Base-by-base conservation (phyloP, 2,113 vertebrate genomes). In the Colinus virginianus region DNA sequence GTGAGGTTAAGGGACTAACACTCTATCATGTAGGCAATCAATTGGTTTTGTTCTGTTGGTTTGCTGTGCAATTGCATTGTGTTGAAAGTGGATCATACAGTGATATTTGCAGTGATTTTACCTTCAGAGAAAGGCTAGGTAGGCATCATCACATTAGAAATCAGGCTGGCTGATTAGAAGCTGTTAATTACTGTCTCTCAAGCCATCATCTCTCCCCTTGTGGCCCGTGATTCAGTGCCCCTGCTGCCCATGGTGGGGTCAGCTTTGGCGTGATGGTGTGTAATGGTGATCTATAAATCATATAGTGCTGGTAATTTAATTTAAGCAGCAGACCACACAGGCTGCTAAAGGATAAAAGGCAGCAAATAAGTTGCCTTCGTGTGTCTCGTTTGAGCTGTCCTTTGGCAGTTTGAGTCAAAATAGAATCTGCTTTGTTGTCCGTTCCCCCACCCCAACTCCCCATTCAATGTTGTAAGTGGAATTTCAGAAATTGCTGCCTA, bases 81-180 rank as follows among this genome's bases (percentile, higher is more conserved):
- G 6, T 28, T 30, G 59, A 23, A 78, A 87, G 56, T 26, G 19
- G 11, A 20, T 21, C 28, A 3, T 32, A 28, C 3, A 32, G 23
- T 1, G 1, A 38, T 71, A 30, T 10, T 84, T 7, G 40, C 49
- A 7, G 16, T 6, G 36, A 1, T 55, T 79, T 72, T 0, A 0
- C 69, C 49, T 58, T 58, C 62, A n/a, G n/a, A 46, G 78, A 49
- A 66, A 79, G n/a, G n/a, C 36, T 68, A 28, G 34, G 56, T 87
- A 62, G 55, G 16, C 18, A 22, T 82, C 34, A 69, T 36, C 71
- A 82, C 46, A 9, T 43, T 56, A 76, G 22, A 40, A 68, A 76
- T 56, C 7, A 26, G 49, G 48, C 58, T 69, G 48, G 36, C n/a
- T 90, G 49, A 69, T 90, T 34, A 72, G 71, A 87, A 91, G 9